A percentile compares a stretch with the other conserved stretches of the same genome.
These are phyloP conservation scores for Pachliopta kotzebuea DNA, from an alignment of 2,888 invertebrate species.

Conservation along the genomic window DNA sequence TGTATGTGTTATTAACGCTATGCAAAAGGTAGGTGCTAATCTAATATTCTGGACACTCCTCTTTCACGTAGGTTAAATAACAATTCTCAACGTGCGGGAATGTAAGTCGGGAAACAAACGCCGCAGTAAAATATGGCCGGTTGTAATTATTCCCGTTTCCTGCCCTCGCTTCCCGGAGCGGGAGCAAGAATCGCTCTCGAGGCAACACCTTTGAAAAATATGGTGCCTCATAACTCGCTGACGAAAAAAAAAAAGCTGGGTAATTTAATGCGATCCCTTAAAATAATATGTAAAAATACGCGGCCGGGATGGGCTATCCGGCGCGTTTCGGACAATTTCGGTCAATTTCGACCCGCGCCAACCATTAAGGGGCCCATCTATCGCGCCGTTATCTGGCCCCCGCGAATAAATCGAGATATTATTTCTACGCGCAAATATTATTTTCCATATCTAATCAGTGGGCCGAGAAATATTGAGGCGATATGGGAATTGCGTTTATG, in stretches of 20 bases:
- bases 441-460: constrained; percentile 74
- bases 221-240: constrained; percentile 65
- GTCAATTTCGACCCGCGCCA: constrained; percentile 57
- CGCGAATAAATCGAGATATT: constrained; percentile 72
- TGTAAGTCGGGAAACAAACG: constrained; percentile 28
- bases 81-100: constrained; percentile 3
- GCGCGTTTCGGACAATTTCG: constrained; percentile 56
- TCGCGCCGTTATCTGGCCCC: constrained; percentile 64
- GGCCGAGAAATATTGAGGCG: constrained; percentile 60
- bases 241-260: constrained; percentile 58
- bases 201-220: constrained; percentile 67
- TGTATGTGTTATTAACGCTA: no score
- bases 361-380: constrained; percentile 66
- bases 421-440: constrained; percentile 67
- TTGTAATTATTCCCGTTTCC: constrained; percentile 58
- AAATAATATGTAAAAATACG: constrained; percentile 75
- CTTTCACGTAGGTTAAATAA: no score
- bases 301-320: constrained; percentile 49
- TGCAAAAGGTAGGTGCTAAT: no score
- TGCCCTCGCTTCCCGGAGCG: constrained; percentile 50
- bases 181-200: constrained; percentile 58
- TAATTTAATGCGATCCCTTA: constrained; percentile 69
- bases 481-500: constrained; percentile 54
- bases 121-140: constrained; percentile 35
- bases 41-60: no score